Percentiles rank a stretch among this genome's conserved stretches.
Conservation (phyloP, 2,888 invertebrate genomes). For the Pasiphila rectangulata region DNA sequence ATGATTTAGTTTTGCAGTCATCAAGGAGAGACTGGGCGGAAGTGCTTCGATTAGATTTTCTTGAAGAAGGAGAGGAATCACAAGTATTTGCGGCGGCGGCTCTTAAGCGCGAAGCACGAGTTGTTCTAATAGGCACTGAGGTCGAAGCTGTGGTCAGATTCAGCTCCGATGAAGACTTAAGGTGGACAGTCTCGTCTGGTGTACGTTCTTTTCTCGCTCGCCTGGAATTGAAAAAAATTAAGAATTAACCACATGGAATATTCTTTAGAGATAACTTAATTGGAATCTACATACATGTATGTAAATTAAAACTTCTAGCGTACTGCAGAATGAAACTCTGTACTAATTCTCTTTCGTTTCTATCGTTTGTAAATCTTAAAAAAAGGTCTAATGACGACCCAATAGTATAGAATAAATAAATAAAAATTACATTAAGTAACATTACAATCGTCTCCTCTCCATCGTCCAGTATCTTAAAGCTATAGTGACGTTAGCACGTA, state of each 20-base stretch:
- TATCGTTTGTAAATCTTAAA: too few species aligned
- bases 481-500: background rate
- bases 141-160: slow-evolving; percentile 68
- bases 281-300: too few species aligned
- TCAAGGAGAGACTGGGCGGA: slow-evolving; percentile 67
- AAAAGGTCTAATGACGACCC: too few species aligned
- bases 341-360: too few species aligned
- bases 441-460: too few species aligned
- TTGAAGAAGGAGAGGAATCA: slow-evolving; percentile 55
- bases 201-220: slow-evolving; percentile 56
- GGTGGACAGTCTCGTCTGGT: slow-evolving; percentile 57
- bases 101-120: slow-evolving; percentile 86
- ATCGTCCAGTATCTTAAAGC: too few species aligned
- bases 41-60: slow-evolving; percentile 67
- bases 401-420: too few species aligned
- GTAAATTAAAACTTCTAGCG: too few species aligned
- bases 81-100: slow-evolving; percentile 79
- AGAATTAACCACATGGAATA: background rate
- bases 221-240: slow-evolving; percentile 55
- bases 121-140: slow-evolving; percentile 83
- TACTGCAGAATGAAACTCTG: too few species aligned
- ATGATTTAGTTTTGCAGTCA: slow-evolving; percentile 61
- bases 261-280: too few species aligned
- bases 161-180: slow-evolving; percentile 74
- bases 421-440: background rate